Evolutionary conservation across 2,113 vertebrate species (phyloP).

Genomic region (Hypomesus transpacificus): DNA sequence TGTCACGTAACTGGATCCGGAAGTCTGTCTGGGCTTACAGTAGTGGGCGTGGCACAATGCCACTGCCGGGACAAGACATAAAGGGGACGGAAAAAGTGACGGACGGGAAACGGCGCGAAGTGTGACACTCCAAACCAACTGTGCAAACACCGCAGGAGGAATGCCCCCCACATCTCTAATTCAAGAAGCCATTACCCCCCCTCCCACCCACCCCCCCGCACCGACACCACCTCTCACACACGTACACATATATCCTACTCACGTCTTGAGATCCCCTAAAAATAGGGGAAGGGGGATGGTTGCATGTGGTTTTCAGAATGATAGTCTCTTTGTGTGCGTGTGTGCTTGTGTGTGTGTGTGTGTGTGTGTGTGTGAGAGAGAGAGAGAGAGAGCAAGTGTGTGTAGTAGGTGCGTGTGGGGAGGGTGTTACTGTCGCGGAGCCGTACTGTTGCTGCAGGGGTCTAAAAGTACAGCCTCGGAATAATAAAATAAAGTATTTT

Average conservation of each 20-base stretch:
- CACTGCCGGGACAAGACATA: not conserved
- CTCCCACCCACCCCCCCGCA: too few species aligned
- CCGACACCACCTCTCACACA: too few species aligned
- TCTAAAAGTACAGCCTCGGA: not conserved
- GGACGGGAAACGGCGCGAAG: not conserved
- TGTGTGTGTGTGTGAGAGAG: too few species aligned
- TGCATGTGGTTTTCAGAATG: too few species aligned
- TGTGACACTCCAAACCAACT: slow-evolving; percentile 20
- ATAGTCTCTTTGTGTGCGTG: too few species aligned
- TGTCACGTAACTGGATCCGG: slow-evolving; percentile 33
- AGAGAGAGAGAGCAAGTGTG: not conserved
- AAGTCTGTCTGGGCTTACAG: slow-evolving; percentile 10
- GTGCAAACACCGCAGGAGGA: slow-evolving; percentile 1
- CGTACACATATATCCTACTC: too few species aligned
- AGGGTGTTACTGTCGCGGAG: not conserved
- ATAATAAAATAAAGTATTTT: too few species aligned
- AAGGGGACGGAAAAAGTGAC: not conserved
- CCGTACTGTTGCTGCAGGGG: not conserved
- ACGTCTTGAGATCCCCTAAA: too few species aligned
- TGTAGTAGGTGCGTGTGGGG: not conserved
- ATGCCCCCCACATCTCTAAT: not conserved
- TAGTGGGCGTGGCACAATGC: not conserved
- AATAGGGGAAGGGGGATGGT: too few species aligned
- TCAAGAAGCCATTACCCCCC: not conserved
- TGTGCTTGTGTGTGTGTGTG: too few species aligned